Evolutionary conservation across 2,797 vertebrate genomes (phyloP), one percentile per base, ranked within the genome.

Genomic region (Chiropotes sagulatus): DNA sequence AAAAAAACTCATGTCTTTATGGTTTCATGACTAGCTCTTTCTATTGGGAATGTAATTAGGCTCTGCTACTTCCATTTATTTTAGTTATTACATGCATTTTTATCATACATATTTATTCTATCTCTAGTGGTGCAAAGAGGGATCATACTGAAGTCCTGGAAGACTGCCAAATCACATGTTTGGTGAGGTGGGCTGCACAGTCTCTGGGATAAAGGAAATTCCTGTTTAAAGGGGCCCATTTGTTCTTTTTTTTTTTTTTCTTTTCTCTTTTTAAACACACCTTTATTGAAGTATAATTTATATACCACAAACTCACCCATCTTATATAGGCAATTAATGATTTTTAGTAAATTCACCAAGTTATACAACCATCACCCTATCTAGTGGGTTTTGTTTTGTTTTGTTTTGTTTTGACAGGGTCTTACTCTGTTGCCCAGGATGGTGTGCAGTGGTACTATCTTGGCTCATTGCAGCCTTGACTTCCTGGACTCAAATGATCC

Each of bases 191-290:
- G 36, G 83, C 50, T 20, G 19, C 14, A 28, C 3, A 79, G 13
- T 80, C 85, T 96, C 54, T 48, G n/a, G 50, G 15, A 93, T 72
- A 94, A 96, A 89, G 70, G 44, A 89, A 84, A 93, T 96, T 92
- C 44, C 44, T 83, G 4, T 67, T 87, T 83, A 12, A 87, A 89
- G 39, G 30, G 2, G 2, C 33, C 28, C 30, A 22, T 96, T 96
- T 96, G 79, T 90, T 90, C 58, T 85, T 44, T 54, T 22, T 22
- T 52, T 54, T n/a, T n/a, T 54, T 39, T 39, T 22, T 9, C 7
- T 54, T 22, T 54, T 8, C 52, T 54, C 52, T 54, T 54, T 54
- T 54, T 22, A 54, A 54, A 54, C 52, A 54, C 20, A 22, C 2
- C 52, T 54, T 54, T 54, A 54, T 54, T 54, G 52, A 54, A 54